Conservation (phyloP, 2,797 vertebrate species). For the Gymnoscopelus microlampas region DNA sequence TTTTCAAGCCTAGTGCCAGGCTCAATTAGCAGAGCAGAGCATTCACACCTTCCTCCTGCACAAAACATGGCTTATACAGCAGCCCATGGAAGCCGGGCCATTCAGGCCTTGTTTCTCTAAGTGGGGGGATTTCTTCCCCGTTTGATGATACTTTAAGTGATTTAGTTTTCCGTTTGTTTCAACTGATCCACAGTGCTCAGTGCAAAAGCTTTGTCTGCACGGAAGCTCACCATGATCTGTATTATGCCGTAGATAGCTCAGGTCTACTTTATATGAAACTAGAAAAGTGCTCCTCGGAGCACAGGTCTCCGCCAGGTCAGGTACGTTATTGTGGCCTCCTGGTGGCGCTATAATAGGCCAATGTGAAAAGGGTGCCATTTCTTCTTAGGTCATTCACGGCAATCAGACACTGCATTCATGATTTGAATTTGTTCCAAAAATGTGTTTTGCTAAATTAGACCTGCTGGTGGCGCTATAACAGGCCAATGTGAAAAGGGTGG, state of each 20-base stretch:
- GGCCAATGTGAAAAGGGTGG: too few species aligned
- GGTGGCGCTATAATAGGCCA: too few species aligned
- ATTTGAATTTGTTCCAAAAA: too few species aligned
- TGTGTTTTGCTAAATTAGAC: too few species aligned
- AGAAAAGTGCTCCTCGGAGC: too few species aligned
- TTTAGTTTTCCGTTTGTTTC: slow-evolving; percentile 39
- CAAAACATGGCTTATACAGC: slow-evolving; percentile 6
- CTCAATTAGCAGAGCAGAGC: slow-evolving; percentile 41
- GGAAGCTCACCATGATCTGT: slow-evolving; percentile 10
- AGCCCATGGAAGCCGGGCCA: slow-evolving; percentile 38
- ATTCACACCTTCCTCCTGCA: slow-evolving; percentile 44
- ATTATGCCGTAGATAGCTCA: slow-evolving; percentile 20
- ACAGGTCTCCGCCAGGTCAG: too few species aligned
- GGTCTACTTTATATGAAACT: slow-evolving; percentile 2
- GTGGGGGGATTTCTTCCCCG: slow-evolving; percentile 20
- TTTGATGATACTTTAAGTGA: slow-evolving; percentile 60
- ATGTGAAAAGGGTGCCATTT: too few species aligned
- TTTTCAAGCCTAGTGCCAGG: slow-evolving; percentile 31
- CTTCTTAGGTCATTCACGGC: too few species aligned
- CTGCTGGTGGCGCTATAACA: too few species aligned
- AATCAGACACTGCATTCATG: too few species aligned
- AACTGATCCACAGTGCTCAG: slow-evolving; percentile 18
- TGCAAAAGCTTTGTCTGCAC: slow-evolving; percentile 18
- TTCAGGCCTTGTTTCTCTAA: slow-evolving; percentile 18
- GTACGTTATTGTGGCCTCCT: too few species aligned